Conservation (phyloP, 2,888 invertebrate species). For the Embidobia sp. region DNA sequence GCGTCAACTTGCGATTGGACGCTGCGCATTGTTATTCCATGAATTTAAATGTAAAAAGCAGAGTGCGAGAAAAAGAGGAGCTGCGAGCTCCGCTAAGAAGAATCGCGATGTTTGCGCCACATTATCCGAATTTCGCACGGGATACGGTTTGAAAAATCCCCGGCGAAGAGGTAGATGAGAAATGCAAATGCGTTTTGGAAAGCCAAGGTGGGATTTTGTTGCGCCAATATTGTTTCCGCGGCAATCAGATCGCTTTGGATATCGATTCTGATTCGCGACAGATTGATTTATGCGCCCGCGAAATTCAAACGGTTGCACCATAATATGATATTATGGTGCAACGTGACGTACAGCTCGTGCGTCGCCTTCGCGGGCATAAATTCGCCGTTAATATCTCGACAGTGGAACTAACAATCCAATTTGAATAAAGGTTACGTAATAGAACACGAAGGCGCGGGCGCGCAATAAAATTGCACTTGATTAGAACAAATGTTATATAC, state of each 20-base stretch:
- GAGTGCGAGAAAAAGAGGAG: constrained; percentile 38
- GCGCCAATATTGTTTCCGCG: too few relatives aligned
- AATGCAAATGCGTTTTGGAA: too few relatives aligned
- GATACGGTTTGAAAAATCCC: constrained; percentile 38
- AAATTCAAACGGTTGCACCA: not conserved
- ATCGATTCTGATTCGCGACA: constrained; percentile 1
- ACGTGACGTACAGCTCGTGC: constrained; percentile 1
- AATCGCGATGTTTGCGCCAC: constrained; percentile 34
- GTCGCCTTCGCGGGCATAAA: constrained; percentile 7
- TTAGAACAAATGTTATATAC: constrained; percentile 20
- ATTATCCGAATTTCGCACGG: constrained; percentile 49
- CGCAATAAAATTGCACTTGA: constrained; percentile 22
- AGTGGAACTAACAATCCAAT: constrained; percentile 16
- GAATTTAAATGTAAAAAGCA: constrained; percentile 78
- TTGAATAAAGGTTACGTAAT: constrained; percentile 13
- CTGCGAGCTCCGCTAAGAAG: constrained; percentile 20
- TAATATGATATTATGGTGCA: not conserved
- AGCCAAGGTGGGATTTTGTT: too few relatives aligned
- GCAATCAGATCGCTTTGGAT: not conserved
- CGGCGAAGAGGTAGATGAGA: constrained; percentile 15
- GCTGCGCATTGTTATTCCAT: constrained; percentile 78
- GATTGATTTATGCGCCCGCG: constrained; percentile 15
- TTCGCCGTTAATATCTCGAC: constrained; percentile 16
- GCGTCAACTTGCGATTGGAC: constrained; percentile 73
- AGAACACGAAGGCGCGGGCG: not conserved